Percentiles rank a stretch among this genome's conserved stretches.
These are phyloP conservation scores for Mesocricetus auratus DNA, from an alignment of 2,113 vertebrate genomes.

Conservation along the genomic window DNA sequence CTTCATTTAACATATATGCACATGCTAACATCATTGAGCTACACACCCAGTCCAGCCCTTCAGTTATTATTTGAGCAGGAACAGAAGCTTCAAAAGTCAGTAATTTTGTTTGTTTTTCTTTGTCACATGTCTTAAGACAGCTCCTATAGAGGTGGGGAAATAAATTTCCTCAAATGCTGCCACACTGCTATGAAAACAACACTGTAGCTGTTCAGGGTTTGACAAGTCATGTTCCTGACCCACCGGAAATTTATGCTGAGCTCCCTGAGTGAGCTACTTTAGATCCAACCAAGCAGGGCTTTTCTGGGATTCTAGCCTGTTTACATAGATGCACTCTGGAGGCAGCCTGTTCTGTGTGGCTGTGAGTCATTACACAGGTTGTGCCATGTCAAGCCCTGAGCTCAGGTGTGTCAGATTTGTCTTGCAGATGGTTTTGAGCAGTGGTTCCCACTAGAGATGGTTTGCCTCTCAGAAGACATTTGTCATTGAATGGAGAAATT, in stretches of 20 bases:
- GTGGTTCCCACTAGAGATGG: not conserved
- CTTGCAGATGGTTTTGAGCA: not conserved
- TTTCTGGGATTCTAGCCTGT: not conserved
- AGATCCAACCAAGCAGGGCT: not conserved
- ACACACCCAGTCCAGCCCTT: not conserved
- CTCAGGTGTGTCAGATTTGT: not conserved
- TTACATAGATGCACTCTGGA: not conserved
- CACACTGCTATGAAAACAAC: not conserved
- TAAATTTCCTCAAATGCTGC: not conserved
- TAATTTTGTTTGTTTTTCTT: not conserved
- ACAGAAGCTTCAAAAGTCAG: not conserved
- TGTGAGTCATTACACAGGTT: not conserved
- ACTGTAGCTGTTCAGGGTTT: not conserved
- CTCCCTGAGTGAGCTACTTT: not conserved
- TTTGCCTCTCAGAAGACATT: not conserved
- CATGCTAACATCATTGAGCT: not conserved
- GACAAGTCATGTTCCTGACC: not conserved
- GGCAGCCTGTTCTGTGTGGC: not conserved
- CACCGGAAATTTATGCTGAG: not conserved
- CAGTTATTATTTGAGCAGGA: not conserved
- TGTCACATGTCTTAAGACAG: not conserved
- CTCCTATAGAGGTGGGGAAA: not conserved
- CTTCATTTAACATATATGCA: not conserved
- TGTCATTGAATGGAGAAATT: not conserved
- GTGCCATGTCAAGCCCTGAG: not conserved